Evolutionary conservation across 2,888 invertebrate genomes (phyloP).

Genomic region (Drosophila borealis): DNA sequence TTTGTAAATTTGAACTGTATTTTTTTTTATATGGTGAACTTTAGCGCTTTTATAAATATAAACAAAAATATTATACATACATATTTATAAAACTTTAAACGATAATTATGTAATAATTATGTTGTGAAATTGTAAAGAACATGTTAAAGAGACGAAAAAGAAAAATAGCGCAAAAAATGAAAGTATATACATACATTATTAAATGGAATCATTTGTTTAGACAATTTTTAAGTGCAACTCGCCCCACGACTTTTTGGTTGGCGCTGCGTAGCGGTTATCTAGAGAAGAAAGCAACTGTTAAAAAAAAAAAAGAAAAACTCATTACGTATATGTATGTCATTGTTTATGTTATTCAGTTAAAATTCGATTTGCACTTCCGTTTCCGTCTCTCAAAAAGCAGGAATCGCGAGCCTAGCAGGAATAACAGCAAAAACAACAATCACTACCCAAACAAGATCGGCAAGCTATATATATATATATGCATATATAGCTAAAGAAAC

Average conservation of each 20-base stretch:
- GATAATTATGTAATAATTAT: conserved; percentile 71
- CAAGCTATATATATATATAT: conserved; percentile 2
- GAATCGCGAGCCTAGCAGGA: conserved; percentile 5
- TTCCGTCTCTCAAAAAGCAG: conserved; percentile 21
- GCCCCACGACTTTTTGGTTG: conserved; percentile 22
- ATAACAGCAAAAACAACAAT: conserved; percentile 1
- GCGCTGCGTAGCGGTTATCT: conserved; percentile 26
- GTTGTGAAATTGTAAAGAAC: conserved; percentile 64
- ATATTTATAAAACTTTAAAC: conserved; percentile 42
- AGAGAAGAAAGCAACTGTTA: conserved; percentile 4
- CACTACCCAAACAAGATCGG: conserved; percentile 16
- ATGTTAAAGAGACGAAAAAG: conserved; percentile 32
- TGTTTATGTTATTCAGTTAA: conserved; percentile 44
- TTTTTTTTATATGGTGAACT: conserved; percentile 24
- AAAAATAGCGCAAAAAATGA: conserved; percentile 61
- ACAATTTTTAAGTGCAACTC: conserved; percentile 54
- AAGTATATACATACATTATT: conserved; percentile 26
- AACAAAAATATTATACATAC: conserved; percentile 29
- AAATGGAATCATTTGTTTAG: conserved; percentile 57
- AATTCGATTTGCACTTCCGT: conserved; percentile 43
- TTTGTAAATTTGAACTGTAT: conserved; percentile 25
- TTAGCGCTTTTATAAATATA: conserved; percentile 39
- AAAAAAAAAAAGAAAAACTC: conserved; percentile 8
- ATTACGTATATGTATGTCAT: conserved; percentile 17
- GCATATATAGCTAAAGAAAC: conserved; percentile 34